These are phyloP conservation scores for Bufo gargarizans DNA, from an alignment of 2,113 vertebrate genomes.

Conservation along the genomic window DNA sequence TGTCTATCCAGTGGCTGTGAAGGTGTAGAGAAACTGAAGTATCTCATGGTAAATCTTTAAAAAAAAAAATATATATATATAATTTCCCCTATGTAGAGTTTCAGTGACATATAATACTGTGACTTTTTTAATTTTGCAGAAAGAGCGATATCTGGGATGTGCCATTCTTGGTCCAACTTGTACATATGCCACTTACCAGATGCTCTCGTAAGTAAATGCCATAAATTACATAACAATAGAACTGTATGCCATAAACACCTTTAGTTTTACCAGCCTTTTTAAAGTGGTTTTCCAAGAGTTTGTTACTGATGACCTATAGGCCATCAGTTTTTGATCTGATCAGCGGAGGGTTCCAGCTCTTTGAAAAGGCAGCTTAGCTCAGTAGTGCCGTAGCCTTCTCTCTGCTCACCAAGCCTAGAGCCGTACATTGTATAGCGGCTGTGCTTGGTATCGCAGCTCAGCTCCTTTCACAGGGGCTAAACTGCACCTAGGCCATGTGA, in stretches of 20 bases:
- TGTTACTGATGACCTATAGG: too few relatives aligned
- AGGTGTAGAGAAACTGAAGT: conserved; percentile 85
- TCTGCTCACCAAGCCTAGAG: too few relatives aligned
- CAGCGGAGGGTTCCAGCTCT: too few relatives aligned
- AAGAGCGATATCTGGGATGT: conserved; percentile 74
- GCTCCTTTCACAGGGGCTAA: too few relatives aligned
- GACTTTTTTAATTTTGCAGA: conserved; percentile 68
- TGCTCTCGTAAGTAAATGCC: conserved; percentile 87
- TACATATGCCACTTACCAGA: conserved; percentile 90
- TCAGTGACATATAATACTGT: neutral
- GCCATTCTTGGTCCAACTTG: conserved; percentile 88
- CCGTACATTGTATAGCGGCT: too few relatives aligned
- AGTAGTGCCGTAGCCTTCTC: too few relatives aligned
- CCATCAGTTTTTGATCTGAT: too few relatives aligned
- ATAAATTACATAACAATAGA: neutral
- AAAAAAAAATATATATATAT: neutral
- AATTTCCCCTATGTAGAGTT: neutral
- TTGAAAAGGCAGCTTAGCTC: too few relatives aligned
- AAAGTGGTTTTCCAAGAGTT: too few relatives aligned
- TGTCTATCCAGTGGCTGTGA: conserved; percentile 92
- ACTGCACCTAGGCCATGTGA: too few relatives aligned
- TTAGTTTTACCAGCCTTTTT: neutral
- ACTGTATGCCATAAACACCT: neutral
- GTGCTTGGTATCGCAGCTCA: too few relatives aligned
- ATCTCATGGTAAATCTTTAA: conserved; percentile 78